Percentiles rank a stretch among this genome's conserved stretches.
These are phyloP conservation scores for Dufourea novaeangliae DNA, from an alignment of 1,140 invertebrate genomes.

Conservation along the genomic window DNA sequence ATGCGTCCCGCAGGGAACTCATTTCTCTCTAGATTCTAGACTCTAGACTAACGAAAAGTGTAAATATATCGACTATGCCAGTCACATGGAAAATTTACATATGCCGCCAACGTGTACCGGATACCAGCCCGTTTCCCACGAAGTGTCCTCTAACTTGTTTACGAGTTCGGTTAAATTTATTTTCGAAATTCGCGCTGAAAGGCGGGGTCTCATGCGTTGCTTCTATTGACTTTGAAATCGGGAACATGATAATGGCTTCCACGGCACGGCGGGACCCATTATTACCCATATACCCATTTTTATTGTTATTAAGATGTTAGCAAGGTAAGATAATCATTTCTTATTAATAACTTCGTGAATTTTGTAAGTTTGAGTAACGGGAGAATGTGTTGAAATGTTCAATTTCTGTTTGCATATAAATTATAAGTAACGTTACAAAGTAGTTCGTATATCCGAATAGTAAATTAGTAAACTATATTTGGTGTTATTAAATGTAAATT, in stretches of 20 bases:
- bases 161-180: neutral
- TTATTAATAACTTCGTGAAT: too few species aligned
- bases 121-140: neutral
- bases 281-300: too few species aligned
- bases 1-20: neutral
- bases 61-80: conserved; percentile 21
- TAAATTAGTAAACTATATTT: too few species aligned
- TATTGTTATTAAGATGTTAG: too few species aligned
- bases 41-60: neutral
- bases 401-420: too few species aligned
- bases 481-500: too few species aligned
- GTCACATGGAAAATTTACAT: conserved; percentile 43
- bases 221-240: neutral
- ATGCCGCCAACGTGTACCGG: neutral
- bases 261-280: neutral
- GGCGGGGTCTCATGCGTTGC: neutral
- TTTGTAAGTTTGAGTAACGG: too few species aligned
- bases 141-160: conserved; percentile 3
- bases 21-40: conserved; percentile 19
- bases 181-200: conserved; percentile 13
- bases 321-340: too few species aligned
- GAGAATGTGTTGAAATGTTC: too few species aligned
- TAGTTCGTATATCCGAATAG: too few species aligned
- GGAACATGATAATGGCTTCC: neutral
- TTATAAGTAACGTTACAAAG: too few species aligned